phyloP scores from a whole-genome alignment of 2,113 vertebrate species.

The Apodemus speciosus region DNA sequence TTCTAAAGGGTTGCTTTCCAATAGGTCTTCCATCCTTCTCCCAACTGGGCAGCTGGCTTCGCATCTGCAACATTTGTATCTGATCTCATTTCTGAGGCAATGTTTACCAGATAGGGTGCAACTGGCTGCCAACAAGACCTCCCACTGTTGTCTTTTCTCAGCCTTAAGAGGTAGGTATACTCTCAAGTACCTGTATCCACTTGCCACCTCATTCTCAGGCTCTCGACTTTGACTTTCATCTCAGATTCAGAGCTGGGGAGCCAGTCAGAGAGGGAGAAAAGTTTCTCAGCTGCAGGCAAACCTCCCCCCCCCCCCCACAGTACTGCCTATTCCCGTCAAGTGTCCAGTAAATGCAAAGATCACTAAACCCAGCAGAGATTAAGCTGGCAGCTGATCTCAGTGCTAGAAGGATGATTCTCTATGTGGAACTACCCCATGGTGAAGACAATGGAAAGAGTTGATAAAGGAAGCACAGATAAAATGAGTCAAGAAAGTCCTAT shows the following conservation, averaged over 20 bases:
- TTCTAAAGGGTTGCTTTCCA: not conserved
- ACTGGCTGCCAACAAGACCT: not conserved
- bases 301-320: not conserved
- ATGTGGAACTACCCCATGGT: not conserved
- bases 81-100: not conserved
- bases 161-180: not conserved
- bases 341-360: not conserved
- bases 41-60: not conserved
- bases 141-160: not conserved
- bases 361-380: not conserved
- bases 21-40: not conserved
- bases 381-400: not conserved
- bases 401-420: not conserved
- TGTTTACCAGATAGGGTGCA: not conserved
- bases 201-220: not conserved
- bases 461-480: not conserved
- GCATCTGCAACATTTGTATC: not conserved
- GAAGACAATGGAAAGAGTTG: not conserved
- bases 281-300: not conserved
- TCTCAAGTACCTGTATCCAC: not conserved
- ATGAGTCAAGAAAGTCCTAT: conserved; percentile 5
- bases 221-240: not conserved
- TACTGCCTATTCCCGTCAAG: not conserved
- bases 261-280: not conserved
- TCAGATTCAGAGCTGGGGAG: not conserved